phyloP scores from a whole-genome alignment of 2,888 invertebrate genomes.

The Acrobasis consociella region DNA sequence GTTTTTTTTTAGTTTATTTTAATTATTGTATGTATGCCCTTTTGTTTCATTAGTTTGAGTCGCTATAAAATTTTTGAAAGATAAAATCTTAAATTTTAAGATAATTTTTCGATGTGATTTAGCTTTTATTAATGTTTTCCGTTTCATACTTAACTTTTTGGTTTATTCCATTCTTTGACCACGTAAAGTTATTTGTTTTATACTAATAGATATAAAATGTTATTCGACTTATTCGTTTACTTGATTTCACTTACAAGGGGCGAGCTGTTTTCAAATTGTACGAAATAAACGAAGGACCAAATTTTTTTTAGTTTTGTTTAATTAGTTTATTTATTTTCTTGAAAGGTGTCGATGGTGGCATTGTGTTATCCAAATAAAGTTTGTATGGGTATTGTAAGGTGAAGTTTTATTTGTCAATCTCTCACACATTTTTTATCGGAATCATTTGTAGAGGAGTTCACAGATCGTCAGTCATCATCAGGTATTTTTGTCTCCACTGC shows the following conservation, averaged over 20 bases:
- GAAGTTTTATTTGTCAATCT: conserved; percentile 36
- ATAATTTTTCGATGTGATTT: too few species aligned
- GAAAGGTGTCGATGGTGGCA: conserved; percentile 43
- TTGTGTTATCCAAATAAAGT: conserved; percentile 65
- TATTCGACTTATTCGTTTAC: neutral
- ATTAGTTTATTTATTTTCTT: conserved; percentile 46
- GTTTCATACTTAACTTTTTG: too few species aligned
- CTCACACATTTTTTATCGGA: too few species aligned
- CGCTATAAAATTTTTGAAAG: neutral
- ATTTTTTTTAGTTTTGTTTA: conserved; percentile 47
- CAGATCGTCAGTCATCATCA: too few species aligned
- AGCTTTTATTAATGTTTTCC: too few species aligned
- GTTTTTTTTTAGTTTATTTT: conserved; percentile 11
- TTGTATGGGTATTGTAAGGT: conserved; percentile 50
- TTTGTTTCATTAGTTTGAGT: neutral
- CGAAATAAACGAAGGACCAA: conserved; percentile 35
- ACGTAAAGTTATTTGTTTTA: too few species aligned
- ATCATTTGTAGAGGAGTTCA: too few species aligned
- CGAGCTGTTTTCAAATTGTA: neutral
- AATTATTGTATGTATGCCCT: conserved; percentile 6
- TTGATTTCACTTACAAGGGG: neutral
- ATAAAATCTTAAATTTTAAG: too few species aligned
- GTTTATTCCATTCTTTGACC: too few species aligned
- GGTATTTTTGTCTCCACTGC: too few species aligned
- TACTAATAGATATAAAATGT: too few species aligned